A percentile compares a stretch with the other conserved stretches of the same genome.
Evolutionary conservation across 1,140 invertebrate species (phyloP).

Genomic region (Pectinophora gossypiella): DNA sequence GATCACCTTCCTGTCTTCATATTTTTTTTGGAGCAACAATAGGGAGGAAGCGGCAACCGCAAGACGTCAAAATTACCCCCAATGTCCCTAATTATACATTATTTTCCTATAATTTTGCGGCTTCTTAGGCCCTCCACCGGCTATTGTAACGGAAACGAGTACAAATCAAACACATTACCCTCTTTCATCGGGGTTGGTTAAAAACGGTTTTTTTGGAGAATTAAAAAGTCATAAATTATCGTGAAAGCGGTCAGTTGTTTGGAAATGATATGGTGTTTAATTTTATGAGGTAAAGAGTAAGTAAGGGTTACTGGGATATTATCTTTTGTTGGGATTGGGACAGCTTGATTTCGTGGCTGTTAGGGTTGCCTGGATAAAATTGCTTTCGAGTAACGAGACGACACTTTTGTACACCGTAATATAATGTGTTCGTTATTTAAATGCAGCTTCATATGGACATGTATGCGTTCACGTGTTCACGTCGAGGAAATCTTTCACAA

Average conservation of each 20-base stretch:
- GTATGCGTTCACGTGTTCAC: too few species aligned
- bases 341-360: too few species aligned
- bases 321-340: too few species aligned
- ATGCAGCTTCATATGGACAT: too few species aligned
- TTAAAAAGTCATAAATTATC: slow-evolving; percentile 46
- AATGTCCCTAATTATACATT: background rate
- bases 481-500: too few species aligned
- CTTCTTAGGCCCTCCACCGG: slow-evolving; percentile 31
- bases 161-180: slow-evolving; percentile 58
- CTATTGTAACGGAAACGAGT: slow-evolving; percentile 34
- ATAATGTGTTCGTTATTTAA: too few species aligned
- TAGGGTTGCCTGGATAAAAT: too few species aligned
- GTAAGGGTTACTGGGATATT: too few species aligned
- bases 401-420: too few species aligned
- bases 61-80: slow-evolving; percentile 50
- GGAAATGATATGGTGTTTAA: background rate
- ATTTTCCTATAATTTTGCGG: slow-evolving; percentile 57
- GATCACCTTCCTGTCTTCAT: slow-evolving; percentile 26
- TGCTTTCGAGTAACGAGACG: too few species aligned
- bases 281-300: too few species aligned
- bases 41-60: slow-evolving; percentile 59
- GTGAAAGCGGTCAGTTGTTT: slow-evolving; percentile 25
- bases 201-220: slow-evolving; percentile 38
- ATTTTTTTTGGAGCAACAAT: slow-evolving; percentile 42
- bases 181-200: slow-evolving; percentile 39